These are phyloP conservation scores for Netelia melanura DNA, from an alignment of 2,888 invertebrate genomes.

Conservation along the genomic window DNA sequence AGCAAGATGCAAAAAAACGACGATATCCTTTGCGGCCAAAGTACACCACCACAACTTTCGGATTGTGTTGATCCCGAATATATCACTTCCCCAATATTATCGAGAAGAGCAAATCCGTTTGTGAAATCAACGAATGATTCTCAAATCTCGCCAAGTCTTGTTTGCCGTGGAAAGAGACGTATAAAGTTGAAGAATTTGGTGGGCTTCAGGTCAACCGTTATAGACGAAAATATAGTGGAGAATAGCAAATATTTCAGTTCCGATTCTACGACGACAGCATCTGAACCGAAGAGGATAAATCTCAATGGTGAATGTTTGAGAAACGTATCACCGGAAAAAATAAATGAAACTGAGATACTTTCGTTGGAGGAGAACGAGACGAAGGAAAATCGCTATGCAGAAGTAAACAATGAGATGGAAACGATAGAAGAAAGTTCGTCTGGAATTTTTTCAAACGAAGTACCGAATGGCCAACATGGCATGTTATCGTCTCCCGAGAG, in stretches of 20 bases:
- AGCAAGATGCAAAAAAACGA: constrained; percentile 63
- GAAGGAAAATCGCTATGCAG: constrained; percentile 16
- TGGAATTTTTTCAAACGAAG: constrained; percentile 49
- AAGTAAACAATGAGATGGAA: constrained; percentile 31
- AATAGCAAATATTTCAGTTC: constrained; percentile 80
- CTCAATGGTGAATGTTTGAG: background rate
- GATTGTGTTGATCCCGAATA: constrained; percentile 1
- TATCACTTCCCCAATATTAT: constrained; percentile 65
- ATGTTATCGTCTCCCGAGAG: background rate
- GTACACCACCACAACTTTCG: constrained; percentile 48
- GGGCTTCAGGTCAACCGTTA: constrained; percentile 78
- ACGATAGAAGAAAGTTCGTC: constrained; percentile 50
- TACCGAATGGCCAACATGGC: background rate
- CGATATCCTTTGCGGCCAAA: constrained; percentile 43
- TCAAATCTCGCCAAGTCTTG: constrained; percentile 79
- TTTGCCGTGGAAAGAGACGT: constrained; percentile 75
- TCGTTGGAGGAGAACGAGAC: background rate
- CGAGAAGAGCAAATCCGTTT: constrained; percentile 76
- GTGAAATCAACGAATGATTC: constrained; percentile 62
- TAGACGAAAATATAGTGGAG: constrained; percentile 74
- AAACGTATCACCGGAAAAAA: background rate
- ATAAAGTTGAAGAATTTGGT: constrained; percentile 71
- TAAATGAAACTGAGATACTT: background rate
- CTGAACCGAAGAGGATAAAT: constrained; percentile 28
- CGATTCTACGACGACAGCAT: constrained; percentile 35